Conservation (phyloP, 2,113 vertebrate genomes). For the Trinectes maculatus region DNA sequence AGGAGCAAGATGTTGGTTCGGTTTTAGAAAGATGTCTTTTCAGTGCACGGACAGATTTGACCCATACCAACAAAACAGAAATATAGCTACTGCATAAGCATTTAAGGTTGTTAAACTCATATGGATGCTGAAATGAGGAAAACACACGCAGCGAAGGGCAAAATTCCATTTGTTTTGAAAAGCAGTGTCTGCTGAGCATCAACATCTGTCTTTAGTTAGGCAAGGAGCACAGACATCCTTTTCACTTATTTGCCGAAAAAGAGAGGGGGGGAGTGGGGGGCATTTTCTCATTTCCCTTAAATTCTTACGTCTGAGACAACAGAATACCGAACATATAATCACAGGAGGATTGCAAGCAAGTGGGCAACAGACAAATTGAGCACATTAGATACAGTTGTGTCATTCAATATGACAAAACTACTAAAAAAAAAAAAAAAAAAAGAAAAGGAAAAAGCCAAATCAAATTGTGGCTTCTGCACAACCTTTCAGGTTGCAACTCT, state of each 20-base stretch:
- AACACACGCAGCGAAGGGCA: conserved; percentile 53
- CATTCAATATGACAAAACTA: conserved; percentile 15
- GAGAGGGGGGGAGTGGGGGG: conserved; percentile 18
- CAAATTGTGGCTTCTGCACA: neutral
- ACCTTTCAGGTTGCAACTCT: conserved; percentile 3
- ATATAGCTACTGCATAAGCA: conserved; percentile 20
- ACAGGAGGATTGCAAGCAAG: conserved; percentile 34
- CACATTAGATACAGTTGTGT: conserved; percentile 3
- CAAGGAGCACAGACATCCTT: conserved; percentile 76
- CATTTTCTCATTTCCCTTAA: conserved; percentile 78
- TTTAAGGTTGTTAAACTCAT: conserved; percentile 29
- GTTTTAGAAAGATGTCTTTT: conserved; percentile 41
- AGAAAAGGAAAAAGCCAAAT: neutral
- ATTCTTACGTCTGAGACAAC: conserved; percentile 76
- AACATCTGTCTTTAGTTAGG: conserved; percentile 81
- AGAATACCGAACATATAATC: conserved; percentile 70
- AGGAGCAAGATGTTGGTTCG: conserved; percentile 46
- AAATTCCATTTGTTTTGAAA: conserved; percentile 74
- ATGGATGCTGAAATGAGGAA: conserved; percentile 51
- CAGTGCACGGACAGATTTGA: no score
- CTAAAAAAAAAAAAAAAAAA: neutral
- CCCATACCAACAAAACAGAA: neutral
- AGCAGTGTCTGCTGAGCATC: conserved; percentile 73
- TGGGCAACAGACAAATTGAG: conserved; percentile 32
- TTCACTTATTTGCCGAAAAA: conserved; percentile 77